A percentile compares a stretch with the other conserved stretches of the same genome.
These are phyloP conservation scores for Loriculus beryllinus DNA, from an alignment of 2,797 vertebrate genomes.

Conservation along the genomic window DNA sequence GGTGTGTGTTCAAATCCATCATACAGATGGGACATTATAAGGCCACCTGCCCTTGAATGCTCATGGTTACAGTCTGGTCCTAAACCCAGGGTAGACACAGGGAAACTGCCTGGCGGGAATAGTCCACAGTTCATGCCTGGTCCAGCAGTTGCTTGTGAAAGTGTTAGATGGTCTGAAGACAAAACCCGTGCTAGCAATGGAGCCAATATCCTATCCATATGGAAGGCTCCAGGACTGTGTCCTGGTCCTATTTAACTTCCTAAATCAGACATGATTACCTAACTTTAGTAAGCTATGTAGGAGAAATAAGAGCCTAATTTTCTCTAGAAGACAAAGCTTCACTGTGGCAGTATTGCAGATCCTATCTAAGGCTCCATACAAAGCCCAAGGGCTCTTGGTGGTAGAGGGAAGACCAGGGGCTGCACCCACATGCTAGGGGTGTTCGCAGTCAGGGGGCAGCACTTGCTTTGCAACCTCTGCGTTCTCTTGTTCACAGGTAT, in stretches of 20 bases:
- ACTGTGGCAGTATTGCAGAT: background rate
- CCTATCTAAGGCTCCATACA: background rate
- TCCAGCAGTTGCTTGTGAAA: background rate
- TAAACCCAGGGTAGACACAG: background rate
- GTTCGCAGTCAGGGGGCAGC: rapidly evolving
- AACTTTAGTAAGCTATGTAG: background rate
- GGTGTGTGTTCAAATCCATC: rapidly evolving
- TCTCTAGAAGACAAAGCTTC: background rate
- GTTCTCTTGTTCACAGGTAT: background rate
- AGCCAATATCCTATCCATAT: background rate
- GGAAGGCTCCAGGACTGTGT: background rate
- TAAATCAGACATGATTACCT: background rate
- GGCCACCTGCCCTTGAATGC: background rate
- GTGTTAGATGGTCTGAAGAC: background rate
- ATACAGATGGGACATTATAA: background rate
- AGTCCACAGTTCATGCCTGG: background rate
- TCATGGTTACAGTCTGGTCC: background rate
- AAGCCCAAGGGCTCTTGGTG: background rate
- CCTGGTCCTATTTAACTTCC: background rate
- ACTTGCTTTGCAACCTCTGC: background rate
- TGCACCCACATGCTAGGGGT: background rate
- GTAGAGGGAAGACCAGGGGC: background rate
- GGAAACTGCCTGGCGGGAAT: background rate
- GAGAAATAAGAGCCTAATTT: background rate
- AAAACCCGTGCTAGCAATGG: background rate